Base-by-base conservation (phyloP, 1,140 invertebrate species). In the Drosophila mayri region DNA sequence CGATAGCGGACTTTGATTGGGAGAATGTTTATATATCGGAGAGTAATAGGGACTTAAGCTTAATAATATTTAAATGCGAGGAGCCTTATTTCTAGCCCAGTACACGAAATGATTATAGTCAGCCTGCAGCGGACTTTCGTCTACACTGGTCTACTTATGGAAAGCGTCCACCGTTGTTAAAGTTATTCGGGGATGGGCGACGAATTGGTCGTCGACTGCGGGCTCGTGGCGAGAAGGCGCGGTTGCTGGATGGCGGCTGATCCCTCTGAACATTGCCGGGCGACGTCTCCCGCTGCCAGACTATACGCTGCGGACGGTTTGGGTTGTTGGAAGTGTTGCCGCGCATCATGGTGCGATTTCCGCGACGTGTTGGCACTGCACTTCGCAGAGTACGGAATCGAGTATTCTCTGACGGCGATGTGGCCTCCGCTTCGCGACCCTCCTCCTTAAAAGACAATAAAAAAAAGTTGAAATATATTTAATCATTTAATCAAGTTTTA, bases 371-470 rank as follows among this genome's bases (percentile, higher is more conserved):
- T 76, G 77, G 79, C 59, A 85, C 35, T 44, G 91, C 80, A 22
- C 92, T 92, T 44, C 92, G 85, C 5, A 79, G 47, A 0, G 73
- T 80, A 37, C 90, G 86, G 28, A 79, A 92, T 0, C 92, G 76
- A 18, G 92, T 92, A 20, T 90, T 92, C 37, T 92, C 94, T 10
- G 94, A 94, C 0, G 94, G 94, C 14, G 94, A 94, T 3, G 95
- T 95, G 55, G 95, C 95, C 92, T 96, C 95, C 7, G 95, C 95
- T 83, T 96, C 96, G 28, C 95, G 94, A 11, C 95, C 95, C 70
- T 96, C 96, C 81, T 96, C 95, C 30, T 72, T 35, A 0, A 47
- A 67, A 28, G 11, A 35, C 8, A 35, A 1, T 43, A 43, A 37
- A 18, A 14, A 49, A 9, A n/a, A 12, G 12, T 1, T 8, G 2